These are phyloP conservation scores for Hypselothyrea guttata DNA, from an alignment of 2,888 invertebrate genomes.

Conservation along the genomic window DNA sequence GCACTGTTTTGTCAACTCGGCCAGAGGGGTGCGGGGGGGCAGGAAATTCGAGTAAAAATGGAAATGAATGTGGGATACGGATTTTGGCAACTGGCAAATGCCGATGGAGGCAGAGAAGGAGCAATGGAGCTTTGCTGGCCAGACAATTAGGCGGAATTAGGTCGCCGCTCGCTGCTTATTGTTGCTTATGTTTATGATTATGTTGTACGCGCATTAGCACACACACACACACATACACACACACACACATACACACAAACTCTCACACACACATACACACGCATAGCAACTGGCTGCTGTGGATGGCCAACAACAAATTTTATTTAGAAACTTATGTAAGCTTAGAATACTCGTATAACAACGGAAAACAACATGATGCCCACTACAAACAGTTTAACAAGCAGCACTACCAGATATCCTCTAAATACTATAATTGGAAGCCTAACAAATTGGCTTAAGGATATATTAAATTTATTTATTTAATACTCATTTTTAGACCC, in stretches of 20 bases:
- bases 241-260: background rate
- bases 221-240: conserved; percentile 3
- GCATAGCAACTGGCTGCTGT: conserved; percentile 6
- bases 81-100: background rate
- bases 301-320: conserved; percentile 35
- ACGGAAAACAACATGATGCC: background rate
- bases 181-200: conserved; percentile 61
- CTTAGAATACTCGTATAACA: conserved; percentile 14
- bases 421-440: too few relatives aligned
- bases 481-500: too few relatives aligned
- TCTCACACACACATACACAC: background rate
- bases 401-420: background rate
- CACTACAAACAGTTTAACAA: background rate
- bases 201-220: conserved; percentile 57
- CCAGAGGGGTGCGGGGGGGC: background rate
- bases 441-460: too few relatives aligned
- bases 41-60: conserved; percentile 7
- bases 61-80: conserved; percentile 20
- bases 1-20: conserved; percentile 33
- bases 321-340: conserved; percentile 49
- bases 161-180: conserved; percentile 37
- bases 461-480: too few relatives aligned
- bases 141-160: conserved; percentile 79
- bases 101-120: background rate
- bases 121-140: conserved; percentile 14